A percentile compares a stretch with the other conserved stretches of the same genome.
phyloP scores from a whole-genome alignment of 2,888 invertebrate species.

The Pecten maximus region DNA sequence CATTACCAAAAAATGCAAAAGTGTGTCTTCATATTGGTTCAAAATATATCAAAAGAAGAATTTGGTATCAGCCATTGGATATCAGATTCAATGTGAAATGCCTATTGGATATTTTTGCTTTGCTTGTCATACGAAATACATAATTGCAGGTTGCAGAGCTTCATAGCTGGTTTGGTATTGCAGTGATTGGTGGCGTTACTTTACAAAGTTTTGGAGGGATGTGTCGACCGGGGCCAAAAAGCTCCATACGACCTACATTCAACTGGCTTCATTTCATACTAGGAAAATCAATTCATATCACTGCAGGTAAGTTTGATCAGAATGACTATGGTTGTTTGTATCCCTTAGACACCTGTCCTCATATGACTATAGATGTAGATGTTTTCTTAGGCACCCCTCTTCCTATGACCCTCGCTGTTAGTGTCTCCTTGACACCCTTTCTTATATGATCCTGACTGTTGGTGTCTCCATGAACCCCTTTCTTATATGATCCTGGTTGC shows the following conservation, averaged over 20 bases:
- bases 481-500: too few species aligned
- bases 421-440: too few species aligned
- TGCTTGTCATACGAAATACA: too few species aligned
- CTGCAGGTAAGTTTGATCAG: conserved; percentile 61
- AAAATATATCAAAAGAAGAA: neutral
- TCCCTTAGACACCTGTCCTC: too few species aligned
- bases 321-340: too few species aligned
- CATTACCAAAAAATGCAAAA: too few species aligned
- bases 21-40: too few species aligned
- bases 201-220: conserved; percentile 81
- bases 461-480: too few species aligned
- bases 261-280: conserved; percentile 96
- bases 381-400: too few species aligned
- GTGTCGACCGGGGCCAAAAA: conserved; percentile 92
- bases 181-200: conserved; percentile 57
- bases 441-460: too few species aligned
- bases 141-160: conserved; percentile 50
- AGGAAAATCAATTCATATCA: conserved; percentile 89
- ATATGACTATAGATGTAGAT: too few species aligned
- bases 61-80: neutral
- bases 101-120: neutral
- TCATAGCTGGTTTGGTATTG: conserved; percentile 67
- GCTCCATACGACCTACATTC: conserved; percentile 90
- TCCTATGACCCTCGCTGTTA: too few species aligned
- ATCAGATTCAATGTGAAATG: neutral